Conservation (phyloP, 2,797 vertebrate species). For the Paguma larvata region DNA sequence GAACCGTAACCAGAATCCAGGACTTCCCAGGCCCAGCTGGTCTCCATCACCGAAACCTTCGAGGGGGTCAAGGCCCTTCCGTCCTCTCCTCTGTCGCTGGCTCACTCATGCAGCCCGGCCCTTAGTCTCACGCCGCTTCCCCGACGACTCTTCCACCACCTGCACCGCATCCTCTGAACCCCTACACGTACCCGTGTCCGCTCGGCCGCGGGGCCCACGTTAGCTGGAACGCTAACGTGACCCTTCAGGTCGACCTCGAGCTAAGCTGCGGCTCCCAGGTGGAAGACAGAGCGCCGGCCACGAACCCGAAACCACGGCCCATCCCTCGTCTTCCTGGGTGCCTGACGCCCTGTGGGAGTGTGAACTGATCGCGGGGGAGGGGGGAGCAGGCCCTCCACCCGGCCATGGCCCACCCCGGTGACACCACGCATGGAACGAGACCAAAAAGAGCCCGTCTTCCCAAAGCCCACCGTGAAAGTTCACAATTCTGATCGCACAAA, state of each 20-base stretch:
- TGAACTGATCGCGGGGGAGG: neutral
- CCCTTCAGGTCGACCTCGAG: neutral
- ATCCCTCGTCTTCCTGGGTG: neutral
- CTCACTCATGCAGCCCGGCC: neutral
- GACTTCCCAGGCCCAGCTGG: neutral
- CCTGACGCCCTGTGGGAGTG: accelerated
- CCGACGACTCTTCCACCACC: neutral
- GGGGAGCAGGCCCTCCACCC: neutral
- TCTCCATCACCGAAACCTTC: too few relatives aligned
- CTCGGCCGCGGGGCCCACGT: neutral
- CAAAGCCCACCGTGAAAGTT: neutral
- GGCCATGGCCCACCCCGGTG: too few relatives aligned
- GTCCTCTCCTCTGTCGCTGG: neutral
- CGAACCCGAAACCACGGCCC: neutral
- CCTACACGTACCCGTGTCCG: neutral
- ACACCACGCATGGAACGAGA: neutral
- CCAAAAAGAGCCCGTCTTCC: neutral
- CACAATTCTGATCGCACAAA: neutral
- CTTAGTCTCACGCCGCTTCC: neutral
- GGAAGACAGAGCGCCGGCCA: neutral
- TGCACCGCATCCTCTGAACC: neutral
- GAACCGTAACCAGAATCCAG: neutral
- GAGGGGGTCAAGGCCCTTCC: neutral
- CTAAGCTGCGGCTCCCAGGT: neutral
- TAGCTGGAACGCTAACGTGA: neutral